Evolutionary conservation across 2,113 vertebrate species (phyloP), one percentile per base, ranked within the genome.

Genomic region (Sorex araneus): DNA sequence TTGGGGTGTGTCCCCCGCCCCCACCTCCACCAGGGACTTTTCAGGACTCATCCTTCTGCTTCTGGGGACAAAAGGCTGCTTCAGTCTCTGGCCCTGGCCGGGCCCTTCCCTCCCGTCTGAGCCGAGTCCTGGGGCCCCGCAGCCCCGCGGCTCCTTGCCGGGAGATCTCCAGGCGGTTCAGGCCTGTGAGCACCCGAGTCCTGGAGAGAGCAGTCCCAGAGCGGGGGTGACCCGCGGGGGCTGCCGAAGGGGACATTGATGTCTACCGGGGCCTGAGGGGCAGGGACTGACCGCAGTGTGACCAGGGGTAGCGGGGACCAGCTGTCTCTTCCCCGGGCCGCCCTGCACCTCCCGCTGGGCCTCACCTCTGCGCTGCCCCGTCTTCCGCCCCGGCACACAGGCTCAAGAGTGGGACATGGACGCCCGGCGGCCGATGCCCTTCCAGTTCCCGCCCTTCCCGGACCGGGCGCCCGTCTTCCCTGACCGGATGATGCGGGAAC

Each of bases 341-440:
- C 28, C 64, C 64, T 66, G 27, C 64, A 10, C 28, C 27, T 66
- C 27, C 64, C 8, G 12, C 25, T 8, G 34, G 47, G 87, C 36
- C 25, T n/a, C 79, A 4, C 36, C 1, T n/a, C 34, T 54, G 13
- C 45, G 21, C 30, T 28, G 57, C 25, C 1, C 0, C 47, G 67
- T 64, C 63, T 64, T 79, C 27, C 71, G 3, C n/a, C 63, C 80
- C 36, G 34, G 9, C 50, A 30, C 84, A 27, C 92, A 97, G 96
- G 81, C 92, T 91, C 95, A 95, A 78, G 69, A 91, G 80, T 94
- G 94, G 92, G 92, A 87, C 83, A 97, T 97, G 97, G 97, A 97
- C 1, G 63, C 97, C 40, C 84, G 90, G 76, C 87, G 93, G 15
- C 92, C 94, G 0, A 84, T 95, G 84, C 93, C 97, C 66, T 94